These are phyloP conservation scores for Alsophila aescularia DNA, from an alignment of 2,888 invertebrate genomes.

Conservation along the genomic window DNA sequence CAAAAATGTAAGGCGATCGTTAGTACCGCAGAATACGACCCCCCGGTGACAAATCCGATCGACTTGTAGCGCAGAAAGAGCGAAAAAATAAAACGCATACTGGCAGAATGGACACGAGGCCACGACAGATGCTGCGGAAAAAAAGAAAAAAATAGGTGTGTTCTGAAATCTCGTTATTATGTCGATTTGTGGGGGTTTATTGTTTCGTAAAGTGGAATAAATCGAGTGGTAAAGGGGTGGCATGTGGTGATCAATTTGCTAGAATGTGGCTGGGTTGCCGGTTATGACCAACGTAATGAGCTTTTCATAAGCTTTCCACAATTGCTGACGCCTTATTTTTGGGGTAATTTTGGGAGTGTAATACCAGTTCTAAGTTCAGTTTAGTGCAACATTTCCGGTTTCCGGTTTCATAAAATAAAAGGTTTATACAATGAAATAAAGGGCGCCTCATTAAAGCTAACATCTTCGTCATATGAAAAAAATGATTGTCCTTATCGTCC, in stretches of 20 bases:
- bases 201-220: slow-evolving; percentile 63
- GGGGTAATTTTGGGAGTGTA: no score
- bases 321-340: not conserved
- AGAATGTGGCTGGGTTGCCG: slow-evolving; percentile 5
- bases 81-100: slow-evolving; percentile 49
- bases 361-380: no score
- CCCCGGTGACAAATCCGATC: slow-evolving; percentile 78
- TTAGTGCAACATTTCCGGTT: no score
- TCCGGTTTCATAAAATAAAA: no score
- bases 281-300: slow-evolving; percentile 6
- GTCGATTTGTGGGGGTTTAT: slow-evolving; percentile 59
- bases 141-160: slow-evolving; percentile 54
- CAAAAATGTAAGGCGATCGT: slow-evolving; percentile 71
- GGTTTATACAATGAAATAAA: not conserved
- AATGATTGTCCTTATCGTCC: slow-evolving; percentile 35
- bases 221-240: slow-evolving; percentile 56
- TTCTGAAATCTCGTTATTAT: slow-evolving; percentile 66
- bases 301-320: slow-evolving; percentile 3
- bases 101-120: slow-evolving; percentile 73
- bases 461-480: slow-evolving; percentile 6
- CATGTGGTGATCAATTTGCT: slow-evolving; percentile 32
- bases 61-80: slow-evolving; percentile 61
- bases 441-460: not conserved
- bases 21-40: slow-evolving; percentile 67
- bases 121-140: slow-evolving; percentile 72